Base-by-base conservation (phyloP, 2,888 invertebrate species). In the Chymomyza caudatula region DNA sequence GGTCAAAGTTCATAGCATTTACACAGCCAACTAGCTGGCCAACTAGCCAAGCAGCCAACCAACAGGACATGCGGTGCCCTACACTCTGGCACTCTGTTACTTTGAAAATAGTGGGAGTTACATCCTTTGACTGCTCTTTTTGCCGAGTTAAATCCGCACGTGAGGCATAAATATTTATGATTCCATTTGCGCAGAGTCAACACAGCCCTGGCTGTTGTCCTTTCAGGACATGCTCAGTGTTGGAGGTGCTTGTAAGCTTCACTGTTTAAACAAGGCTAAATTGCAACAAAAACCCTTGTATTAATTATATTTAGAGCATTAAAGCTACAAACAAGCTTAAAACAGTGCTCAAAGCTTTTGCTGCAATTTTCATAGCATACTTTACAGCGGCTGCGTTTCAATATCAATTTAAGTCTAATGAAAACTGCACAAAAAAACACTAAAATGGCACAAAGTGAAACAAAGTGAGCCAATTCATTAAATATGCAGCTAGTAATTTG, bases 1-100 rank as follows among this genome's bases (percentile, higher is more conserved):
- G 80, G 71, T 85, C 77, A 81, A 85, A 81, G 80, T 81, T 85
- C 77, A 60, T 54, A 68, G 60, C 60, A 69, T 68, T 73, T 64
- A 56, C 47, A 29, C 54, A 52, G 66, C 29, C 20, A 23, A 54
- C 54, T 17, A 23, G 15, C 54, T 19, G 15, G 29, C 29, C n/a
- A n/a, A 54, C 29, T 25, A 23, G 29, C 54, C 29, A n/a, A 17
- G 5, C 11, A 29, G 29, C 3, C 25, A 25, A 29, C 3, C 6
- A 51, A 22, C 51, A 17, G 49, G 4, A 3, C 17, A 13, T 51
- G 20, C n/a, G n/a, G n/a, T n/a, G n/a, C n/a, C n/a, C n/a, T n/a
- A n/a, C n/a, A 17, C 51, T 60, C 19, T 11, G 11, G 11, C 11
- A 11, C 8, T 1, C 6, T 8, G 5, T 29, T 29, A 4, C 29